Base-by-base conservation (phyloP, 2,888 invertebrate species). In the Aspidiotus rigidus region DNA sequence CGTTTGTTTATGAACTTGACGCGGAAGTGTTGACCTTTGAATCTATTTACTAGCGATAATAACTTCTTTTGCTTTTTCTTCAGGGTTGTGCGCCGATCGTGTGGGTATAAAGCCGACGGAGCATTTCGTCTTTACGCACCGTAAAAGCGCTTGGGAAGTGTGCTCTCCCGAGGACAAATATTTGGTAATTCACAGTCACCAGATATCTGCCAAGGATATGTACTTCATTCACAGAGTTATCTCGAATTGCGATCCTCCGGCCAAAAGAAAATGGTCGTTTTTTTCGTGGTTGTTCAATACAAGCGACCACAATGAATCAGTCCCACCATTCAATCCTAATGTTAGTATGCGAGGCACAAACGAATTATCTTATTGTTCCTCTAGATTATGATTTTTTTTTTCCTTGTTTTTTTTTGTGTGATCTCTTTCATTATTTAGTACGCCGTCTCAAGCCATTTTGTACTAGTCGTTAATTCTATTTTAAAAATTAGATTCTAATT, bases 41-140 rank as follows among this genome's bases (percentile, higher is more conserved):
- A 13, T 49, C n/a, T 49, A 3, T n/a, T 49, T 49, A 11, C 49
- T n/a, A 13, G 6, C n/a, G n/a, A 13, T n/a, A 49, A 49, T 13
- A 49, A n/a, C 49, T 11, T 49, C 2, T 49, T 49, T 6, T 49
- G 10, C n/a, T 49, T n/a, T 44, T 8, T n/a, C 16, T 16, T n/a
- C 40, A 67, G 67, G 67, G 13, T 28, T 67, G 17, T 67, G 67
- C 8, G 67, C 67, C 16, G n/a, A 17, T 13, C 59, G 60, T 44
- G 60, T 60, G 7, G 60, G 60, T 42, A 60, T 67, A 9, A 17
- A 40, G 15, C 67, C 67, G 39, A 17, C 67, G 16, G 11, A 53
- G 44, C 67, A 57, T 10, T 60, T 28, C 49, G 39, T 67, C 28
- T 67, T 67, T 60, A 49, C 44, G 2, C 44, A 49, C 17, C 42